phyloP scores from a whole-genome alignment of 2,888 invertebrate genomes.

The Lampropteryx suffumata region DNA sequence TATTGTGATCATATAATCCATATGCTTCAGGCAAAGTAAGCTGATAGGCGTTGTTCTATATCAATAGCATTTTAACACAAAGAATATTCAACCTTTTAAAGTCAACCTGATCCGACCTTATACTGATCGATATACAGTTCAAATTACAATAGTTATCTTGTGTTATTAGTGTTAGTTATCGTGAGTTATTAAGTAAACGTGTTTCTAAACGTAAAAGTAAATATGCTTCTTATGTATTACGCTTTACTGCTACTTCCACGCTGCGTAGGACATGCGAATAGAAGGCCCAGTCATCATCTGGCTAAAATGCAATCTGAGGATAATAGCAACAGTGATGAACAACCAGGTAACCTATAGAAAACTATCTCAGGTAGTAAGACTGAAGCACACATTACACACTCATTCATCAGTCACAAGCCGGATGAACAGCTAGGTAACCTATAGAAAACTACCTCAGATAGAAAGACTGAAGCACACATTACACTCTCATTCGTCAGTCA shows the following conservation, averaged over 20 bases:
- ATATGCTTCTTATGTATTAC: slow-evolving; percentile 35
- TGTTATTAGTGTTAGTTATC: slow-evolving; percentile 4
- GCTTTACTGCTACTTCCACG: slow-evolving; percentile 64
- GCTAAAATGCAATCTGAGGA: slow-evolving; percentile 86
- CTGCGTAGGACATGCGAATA: slow-evolving; percentile 67
- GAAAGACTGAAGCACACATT: too few relatives aligned
- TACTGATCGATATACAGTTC: too few relatives aligned
- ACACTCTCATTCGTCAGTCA: too few relatives aligned
- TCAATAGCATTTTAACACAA: too few relatives aligned
- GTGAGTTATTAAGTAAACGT: not conserved
- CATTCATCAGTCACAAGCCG: too few relatives aligned
- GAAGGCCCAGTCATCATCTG: slow-evolving; percentile 77
- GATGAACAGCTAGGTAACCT: too few relatives aligned
- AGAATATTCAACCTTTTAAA: not conserved
- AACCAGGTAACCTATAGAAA: slow-evolving; percentile 55
- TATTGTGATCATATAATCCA: slow-evolving; percentile 1
- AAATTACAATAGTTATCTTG: not conserved
- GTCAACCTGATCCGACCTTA: not conserved
- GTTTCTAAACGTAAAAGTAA: slow-evolving; percentile 22
- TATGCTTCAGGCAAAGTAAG: slow-evolving; percentile 1
- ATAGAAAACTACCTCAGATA: too few relatives aligned
- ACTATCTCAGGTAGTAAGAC: too few relatives aligned
- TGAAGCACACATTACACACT: too few relatives aligned
- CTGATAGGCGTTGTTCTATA: not conserved
- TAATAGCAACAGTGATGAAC: slow-evolving; percentile 86